phyloP scores from a whole-genome alignment of 2,888 invertebrate genomes.

The Andrena flavipes region DNA sequence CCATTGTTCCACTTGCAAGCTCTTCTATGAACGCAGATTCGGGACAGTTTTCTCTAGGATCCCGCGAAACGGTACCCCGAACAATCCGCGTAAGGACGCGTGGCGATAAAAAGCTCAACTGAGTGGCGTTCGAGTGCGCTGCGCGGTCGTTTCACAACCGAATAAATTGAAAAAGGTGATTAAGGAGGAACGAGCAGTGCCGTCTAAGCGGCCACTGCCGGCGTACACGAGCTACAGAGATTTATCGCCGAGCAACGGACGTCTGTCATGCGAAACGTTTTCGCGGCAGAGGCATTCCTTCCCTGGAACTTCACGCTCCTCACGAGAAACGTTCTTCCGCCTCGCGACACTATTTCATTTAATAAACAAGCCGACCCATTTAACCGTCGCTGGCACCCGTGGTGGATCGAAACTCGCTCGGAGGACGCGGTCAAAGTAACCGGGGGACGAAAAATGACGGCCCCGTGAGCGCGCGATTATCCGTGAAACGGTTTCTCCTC shows the following conservation, averaged over 20 bases:
- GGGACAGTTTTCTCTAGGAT: slow-evolving; percentile 20
- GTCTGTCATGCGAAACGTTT: slow-evolving; percentile 57
- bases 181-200: slow-evolving; percentile 39
- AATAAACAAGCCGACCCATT: slow-evolving; percentile 42
- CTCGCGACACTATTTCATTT: slow-evolving; percentile 36
- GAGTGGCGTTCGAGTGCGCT: neutral
- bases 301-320: slow-evolving; percentile 44
- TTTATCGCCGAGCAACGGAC: slow-evolving; percentile 50
- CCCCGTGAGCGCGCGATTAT: slow-evolving; percentile 34
- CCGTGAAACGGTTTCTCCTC: slow-evolving; percentile 28
- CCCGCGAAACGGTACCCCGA: slow-evolving; percentile 34
- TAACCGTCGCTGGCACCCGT: neutral
- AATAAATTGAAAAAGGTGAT: slow-evolving; percentile 57
- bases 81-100: slow-evolving; percentile 14
- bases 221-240: slow-evolving; percentile 23
- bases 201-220: slow-evolving; percentile 40
- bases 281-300: slow-evolving; percentile 45
- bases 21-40: slow-evolving; percentile 24
- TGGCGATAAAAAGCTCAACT: slow-evolving; percentile 19
- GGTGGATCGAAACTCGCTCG: neutral
- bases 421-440: neutral
- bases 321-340: slow-evolving; percentile 43
- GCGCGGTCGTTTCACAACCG: slow-evolving; percentile 38
- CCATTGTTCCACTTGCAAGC: slow-evolving; percentile 31
- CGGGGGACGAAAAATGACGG: slow-evolving; percentile 5